Evolutionary conservation across 2,888 invertebrate genomes (phyloP).

Genomic region (Dioctria rufipes): DNA sequence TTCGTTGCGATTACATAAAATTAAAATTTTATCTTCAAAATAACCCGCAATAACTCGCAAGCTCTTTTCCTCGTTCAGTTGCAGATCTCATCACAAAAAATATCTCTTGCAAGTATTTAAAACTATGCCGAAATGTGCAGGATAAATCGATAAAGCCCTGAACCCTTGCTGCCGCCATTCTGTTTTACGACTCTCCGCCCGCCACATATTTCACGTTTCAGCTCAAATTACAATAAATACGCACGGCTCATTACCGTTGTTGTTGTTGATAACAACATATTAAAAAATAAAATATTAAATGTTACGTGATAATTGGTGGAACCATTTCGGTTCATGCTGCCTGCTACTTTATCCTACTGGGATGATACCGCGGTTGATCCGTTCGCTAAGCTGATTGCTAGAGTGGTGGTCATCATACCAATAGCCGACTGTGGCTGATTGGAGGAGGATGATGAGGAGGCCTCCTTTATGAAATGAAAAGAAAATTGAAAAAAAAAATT

Average conservation of each 20-base stretch:
- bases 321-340: neutral
- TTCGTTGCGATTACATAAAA: no score
- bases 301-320: slow-evolving; percentile 37
- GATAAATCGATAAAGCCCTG: slow-evolving; percentile 38
- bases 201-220: slow-evolving; percentile 8
- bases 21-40: no score
- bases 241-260: slow-evolving; percentile 22
- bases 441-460: slow-evolving; percentile 60
- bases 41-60: no score
- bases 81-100: no score
- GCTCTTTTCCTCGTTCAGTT: no score
- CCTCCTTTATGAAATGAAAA: slow-evolving; percentile 54
- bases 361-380: slow-evolving; percentile 64
- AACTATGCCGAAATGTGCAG: slow-evolving; percentile 21
- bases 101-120: neutral
- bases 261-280: slow-evolving; percentile 13
- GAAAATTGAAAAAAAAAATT: neutral
- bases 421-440: slow-evolving; percentile 59
- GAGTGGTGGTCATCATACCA: slow-evolving; percentile 67
- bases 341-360: slow-evolving; percentile 56
- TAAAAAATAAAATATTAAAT: slow-evolving; percentile 43
- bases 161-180: slow-evolving; percentile 4
- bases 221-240: slow-evolving; percentile 15
- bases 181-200: neutral
- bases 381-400: slow-evolving; percentile 67